Evolutionary conservation across 2,888 invertebrate genomes (phyloP), one percentile per base, ranked within the genome.

Genomic region (Saturnia pavonia): DNA sequence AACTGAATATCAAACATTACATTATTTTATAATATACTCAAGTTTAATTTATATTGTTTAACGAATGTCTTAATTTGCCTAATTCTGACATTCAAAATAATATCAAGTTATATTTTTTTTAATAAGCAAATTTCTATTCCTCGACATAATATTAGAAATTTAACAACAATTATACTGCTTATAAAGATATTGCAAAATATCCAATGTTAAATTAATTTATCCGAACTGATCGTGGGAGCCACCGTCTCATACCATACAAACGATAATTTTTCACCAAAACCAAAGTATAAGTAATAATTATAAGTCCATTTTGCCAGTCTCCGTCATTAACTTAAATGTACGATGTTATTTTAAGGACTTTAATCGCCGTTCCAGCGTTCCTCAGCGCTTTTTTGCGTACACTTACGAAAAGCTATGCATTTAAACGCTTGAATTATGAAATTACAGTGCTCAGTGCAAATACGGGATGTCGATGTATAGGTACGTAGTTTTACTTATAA

Each of bases 341-440:
- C 91, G 91, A 94, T 93, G 94, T 93, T 94, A 94, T 94, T 93
- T 92, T 91, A 93, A 92, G 91, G 91, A 84, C 89, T 88, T 87
- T 93, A 94, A 94, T 93, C 88, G 89, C 86, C 85, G 89, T 89
- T 85, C 85, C 86, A 83, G 89, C 89, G 84, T 88, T 86, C 80
- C 86, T 87, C 85, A 83, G 88, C 84, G 82, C 86, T 89, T 92
- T 91, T 90, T 85, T 85, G 80, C 80, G 85, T 85, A 81, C 88
- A 82, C 89, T 90, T 90, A 91, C 91, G 89, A 89, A 93, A 92
- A 92, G 91, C 91, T 93, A 93, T 93, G 93, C 93, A 92, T 91
- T 94, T 94, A 93, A 94, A 92, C 92, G 92, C 91, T 88, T 91
- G 88, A 91, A 93, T 94, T 94, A 93, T 94, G 91, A 92, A 93